Conservation (phyloP, 1,140 invertebrate species). For the Spodoptera frugiperda region DNA sequence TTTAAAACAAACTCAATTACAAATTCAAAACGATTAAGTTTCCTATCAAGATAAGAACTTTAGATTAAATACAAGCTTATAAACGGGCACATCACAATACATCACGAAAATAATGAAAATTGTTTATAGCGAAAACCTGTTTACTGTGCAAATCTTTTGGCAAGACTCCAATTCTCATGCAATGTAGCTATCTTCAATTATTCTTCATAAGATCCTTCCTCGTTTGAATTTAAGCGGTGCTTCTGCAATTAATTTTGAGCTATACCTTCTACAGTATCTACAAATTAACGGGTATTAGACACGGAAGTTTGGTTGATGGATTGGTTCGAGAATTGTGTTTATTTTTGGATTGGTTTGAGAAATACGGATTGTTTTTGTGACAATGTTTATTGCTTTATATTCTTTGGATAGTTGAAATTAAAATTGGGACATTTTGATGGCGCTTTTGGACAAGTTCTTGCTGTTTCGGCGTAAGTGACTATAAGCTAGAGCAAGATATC, state of each 20-base stretch:
- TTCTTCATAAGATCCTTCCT: conserved; percentile 31
- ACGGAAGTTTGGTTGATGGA: too few relatives aligned
- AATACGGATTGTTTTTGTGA: too few relatives aligned
- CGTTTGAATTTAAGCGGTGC: conserved; percentile 15
- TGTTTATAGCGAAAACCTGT: conserved; percentile 26
- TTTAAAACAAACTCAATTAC: neutral
- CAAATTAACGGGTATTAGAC: too few relatives aligned
- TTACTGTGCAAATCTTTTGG: conserved; percentile 24
- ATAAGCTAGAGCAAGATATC: too few relatives aligned
- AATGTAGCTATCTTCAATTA: conserved; percentile 34
- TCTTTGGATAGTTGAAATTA: too few relatives aligned
- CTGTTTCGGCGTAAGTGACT: too few relatives aligned
- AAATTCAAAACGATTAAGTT: neutral
- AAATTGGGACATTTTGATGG: too few relatives aligned
- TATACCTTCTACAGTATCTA: too few relatives aligned
- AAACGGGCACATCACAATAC: conserved; percentile 9
- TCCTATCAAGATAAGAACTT: neutral
- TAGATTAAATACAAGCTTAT: conserved; percentile 3
- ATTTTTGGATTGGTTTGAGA: too few relatives aligned
- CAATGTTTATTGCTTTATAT: too few relatives aligned
- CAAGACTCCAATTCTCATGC: neutral
- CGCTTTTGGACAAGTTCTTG: too few relatives aligned
- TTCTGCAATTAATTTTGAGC: neutral
- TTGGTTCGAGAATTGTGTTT: too few relatives aligned
- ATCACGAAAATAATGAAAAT: conserved; percentile 30